Evolutionary conservation across 2,113 vertebrate species (phyloP).

Genomic region (Cyprinodon variegatus): DNA sequence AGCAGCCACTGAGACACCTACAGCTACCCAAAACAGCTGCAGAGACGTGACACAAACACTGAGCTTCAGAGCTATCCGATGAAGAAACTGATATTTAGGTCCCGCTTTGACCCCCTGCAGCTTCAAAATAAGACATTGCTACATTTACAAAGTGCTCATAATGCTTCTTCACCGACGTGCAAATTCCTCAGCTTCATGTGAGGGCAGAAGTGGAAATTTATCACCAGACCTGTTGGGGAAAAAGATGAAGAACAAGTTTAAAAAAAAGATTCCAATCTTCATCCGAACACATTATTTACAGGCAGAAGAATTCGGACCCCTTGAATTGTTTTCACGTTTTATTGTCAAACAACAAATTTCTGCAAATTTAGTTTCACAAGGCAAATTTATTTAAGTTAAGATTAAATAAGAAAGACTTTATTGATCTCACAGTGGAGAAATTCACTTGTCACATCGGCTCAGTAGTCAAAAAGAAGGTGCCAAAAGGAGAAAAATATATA

Average conservation of each 20-base stretch:
- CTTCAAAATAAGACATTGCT: constrained; percentile 56
- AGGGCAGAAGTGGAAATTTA: constrained; percentile 35
- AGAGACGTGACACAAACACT: constrained; percentile 42
- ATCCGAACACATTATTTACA: constrained; percentile 2
- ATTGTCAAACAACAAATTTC: neutral
- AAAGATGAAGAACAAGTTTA: neutral
- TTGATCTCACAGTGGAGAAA: no score
- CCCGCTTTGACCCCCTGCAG: constrained; percentile 34
- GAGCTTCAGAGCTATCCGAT: constrained; percentile 46
- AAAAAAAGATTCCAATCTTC: neutral
- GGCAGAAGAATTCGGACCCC: neutral
- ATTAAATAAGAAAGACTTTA: no score
- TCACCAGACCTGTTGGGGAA: constrained; percentile 44
- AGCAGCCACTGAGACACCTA: constrained; percentile 56
- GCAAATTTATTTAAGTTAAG: no score
- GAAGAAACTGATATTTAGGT: constrained; percentile 40
- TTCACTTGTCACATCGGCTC: no score
- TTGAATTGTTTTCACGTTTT: neutral
- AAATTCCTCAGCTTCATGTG: constrained; percentile 63
- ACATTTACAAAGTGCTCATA: constrained; percentile 75
- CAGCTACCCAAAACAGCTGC: constrained; percentile 46
- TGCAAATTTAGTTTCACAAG: neutral
- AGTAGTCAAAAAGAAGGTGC: no score
- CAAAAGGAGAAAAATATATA: no score
- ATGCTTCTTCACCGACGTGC: constrained; percentile 59